A percentile compares a stretch with the other conserved stretches of the same genome.
Conservation (phyloP, 1,140 invertebrate genomes). For the Elysia chlorotica region DNA sequence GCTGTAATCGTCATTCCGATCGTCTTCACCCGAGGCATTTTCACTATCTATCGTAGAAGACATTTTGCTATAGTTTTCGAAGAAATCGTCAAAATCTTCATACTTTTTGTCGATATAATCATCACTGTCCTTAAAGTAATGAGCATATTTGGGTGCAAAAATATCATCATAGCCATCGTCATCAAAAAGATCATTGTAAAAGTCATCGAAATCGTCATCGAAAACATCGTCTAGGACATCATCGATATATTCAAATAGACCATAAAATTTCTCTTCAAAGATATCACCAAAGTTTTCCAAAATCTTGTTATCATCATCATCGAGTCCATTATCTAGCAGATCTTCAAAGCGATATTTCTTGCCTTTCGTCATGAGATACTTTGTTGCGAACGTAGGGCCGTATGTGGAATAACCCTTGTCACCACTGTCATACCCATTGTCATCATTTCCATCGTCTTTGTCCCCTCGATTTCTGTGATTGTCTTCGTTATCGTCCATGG, state of each 20-base stretch:
- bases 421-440: too few species aligned
- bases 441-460: too few species aligned
- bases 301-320: background rate
- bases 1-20: background rate
- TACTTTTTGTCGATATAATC: background rate
- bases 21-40: background rate
- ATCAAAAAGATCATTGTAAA: background rate
- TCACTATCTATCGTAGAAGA: background rate
- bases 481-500: too few species aligned
- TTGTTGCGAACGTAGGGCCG: too few species aligned
- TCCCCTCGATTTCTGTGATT: too few species aligned
- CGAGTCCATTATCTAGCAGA: background rate
- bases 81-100: background rate
- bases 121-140: background rate
- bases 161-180: constrained; percentile 11
- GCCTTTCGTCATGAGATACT: background rate
- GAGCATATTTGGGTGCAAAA: background rate
- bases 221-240: background rate
- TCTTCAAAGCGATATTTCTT: background rate
- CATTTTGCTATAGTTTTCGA: background rate
- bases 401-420: too few species aligned
- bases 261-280: background rate
- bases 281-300: background rate
- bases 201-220: background rate
- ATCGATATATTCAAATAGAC: background rate